Percentiles rank a stretch among this genome's conserved stretches.
phyloP scores from a whole-genome alignment of 2,888 invertebrate genomes.

The Tenthredo scrophulariae region DNA sequence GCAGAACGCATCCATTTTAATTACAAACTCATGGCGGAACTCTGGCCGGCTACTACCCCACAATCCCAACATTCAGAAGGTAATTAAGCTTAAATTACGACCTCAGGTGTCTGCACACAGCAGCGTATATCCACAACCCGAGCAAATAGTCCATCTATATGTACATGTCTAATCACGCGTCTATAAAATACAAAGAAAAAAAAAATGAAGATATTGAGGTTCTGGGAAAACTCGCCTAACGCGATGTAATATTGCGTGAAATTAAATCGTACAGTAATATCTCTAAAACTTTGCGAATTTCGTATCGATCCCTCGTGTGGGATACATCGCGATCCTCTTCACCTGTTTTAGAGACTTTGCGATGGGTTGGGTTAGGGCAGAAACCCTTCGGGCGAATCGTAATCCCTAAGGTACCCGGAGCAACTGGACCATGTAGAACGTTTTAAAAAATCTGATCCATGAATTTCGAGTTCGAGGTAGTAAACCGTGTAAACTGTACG shows the following conservation, averaged over 20 bases:
- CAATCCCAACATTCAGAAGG: constrained; percentile 43
- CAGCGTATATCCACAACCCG: background rate
- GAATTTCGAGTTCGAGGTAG: constrained; percentile 16
- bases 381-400: constrained; percentile 20
- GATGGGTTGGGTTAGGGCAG: background rate
- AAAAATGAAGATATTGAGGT: background rate
- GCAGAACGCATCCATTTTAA: constrained; percentile 41
- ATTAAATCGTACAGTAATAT: background rate
- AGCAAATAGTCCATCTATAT: background rate
- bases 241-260: background rate
- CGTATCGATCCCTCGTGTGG: constrained; percentile 12
- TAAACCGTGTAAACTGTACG: constrained; percentile 14
- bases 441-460: constrained; percentile 39
- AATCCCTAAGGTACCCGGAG: constrained; percentile 20
- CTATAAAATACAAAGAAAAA: background rate
- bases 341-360: constrained; percentile 4
- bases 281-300: background rate
- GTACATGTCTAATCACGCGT: background rate
- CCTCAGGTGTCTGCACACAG: constrained; percentile 34
- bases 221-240: background rate
- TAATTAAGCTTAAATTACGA: constrained; percentile 44
- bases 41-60: constrained; percentile 20
- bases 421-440: constrained; percentile 21
- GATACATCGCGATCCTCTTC: constrained; percentile 34
- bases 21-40: constrained; percentile 44